Percentiles rank a stretch among this genome's conserved stretches.
phyloP scores from a whole-genome alignment of 2,113 vertebrate species.

The Tragelaphus strepsiceros region DNA sequence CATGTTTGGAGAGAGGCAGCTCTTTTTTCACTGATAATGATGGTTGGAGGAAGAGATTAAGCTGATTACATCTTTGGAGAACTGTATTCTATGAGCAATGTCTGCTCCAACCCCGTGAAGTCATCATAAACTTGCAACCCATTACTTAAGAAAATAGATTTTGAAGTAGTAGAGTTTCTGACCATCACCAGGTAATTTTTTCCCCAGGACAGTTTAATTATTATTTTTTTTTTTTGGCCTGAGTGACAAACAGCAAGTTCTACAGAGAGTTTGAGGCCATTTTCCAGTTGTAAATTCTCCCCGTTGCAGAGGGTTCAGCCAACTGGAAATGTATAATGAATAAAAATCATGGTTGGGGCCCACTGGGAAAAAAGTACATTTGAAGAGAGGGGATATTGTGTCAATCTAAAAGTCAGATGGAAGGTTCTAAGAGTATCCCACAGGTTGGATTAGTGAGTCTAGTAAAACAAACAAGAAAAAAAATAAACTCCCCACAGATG shows the following conservation, averaged over 20 bases:
- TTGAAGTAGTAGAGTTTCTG: conserved; percentile 9
- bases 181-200: conserved; percentile 10
- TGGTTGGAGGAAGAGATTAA: conserved; percentile 48
- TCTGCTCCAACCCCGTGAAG: conserved; percentile 18
- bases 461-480: not conserved
- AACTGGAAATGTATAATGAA: not conserved
- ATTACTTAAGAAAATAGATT: conserved; percentile 50
- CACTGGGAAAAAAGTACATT: not conserved
- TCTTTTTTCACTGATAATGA: conserved; percentile 6
- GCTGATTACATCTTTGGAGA: conserved; percentile 13
- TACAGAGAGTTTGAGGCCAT: not conserved
- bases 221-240: not conserved
- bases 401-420: not conserved
- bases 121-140: conserved; percentile 14
- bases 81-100: not conserved
- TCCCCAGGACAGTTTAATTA: conserved; percentile 19
- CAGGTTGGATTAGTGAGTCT: not conserved
- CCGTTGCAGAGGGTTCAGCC: not conserved
- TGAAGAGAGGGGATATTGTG: not conserved
- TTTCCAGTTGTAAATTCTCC: not conserved
- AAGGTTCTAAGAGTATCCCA: not conserved
- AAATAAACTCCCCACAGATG: not conserved
- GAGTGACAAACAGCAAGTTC: not conserved
- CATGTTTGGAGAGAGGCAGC: not conserved
- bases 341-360: not conserved